Conservation (phyloP, 2,797 vertebrate species). For the Xerus rutilus region DNA sequence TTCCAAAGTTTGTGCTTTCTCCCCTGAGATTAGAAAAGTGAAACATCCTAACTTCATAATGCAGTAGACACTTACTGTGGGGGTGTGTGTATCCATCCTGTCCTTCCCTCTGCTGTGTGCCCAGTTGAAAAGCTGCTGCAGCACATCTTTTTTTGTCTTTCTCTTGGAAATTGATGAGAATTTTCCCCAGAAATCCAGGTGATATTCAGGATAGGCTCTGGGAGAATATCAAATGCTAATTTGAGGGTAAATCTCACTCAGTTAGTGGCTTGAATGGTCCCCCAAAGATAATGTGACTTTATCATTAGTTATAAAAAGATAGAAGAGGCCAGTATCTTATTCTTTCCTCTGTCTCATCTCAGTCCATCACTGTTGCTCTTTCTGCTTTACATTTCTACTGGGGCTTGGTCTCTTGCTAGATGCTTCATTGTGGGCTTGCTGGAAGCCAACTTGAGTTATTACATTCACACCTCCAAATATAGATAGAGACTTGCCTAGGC, state of each 20-base stretch:
- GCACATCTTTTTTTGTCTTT: rapidly evolving
- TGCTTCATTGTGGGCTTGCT: not conserved
- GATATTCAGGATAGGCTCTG: not conserved
- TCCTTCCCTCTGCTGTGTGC: not conserved
- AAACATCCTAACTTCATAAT: not conserved
- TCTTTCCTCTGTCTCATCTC: constrained; percentile 49
- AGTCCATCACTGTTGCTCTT: not conserved
- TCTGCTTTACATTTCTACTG: not conserved
- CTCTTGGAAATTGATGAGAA: constrained; percentile 23
- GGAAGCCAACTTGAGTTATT: not conserved
- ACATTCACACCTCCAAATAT: not conserved
- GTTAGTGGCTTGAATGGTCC: constrained; percentile 22
- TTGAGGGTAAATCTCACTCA: constrained; percentile 48
- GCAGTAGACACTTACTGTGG: not conserved
- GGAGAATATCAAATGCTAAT: constrained; percentile 59
- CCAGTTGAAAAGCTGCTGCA: not conserved
- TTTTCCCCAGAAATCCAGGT: constrained; percentile 49
- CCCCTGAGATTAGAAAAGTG: not conserved
- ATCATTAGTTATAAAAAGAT: constrained; percentile 55
- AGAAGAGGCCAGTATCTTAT: constrained; percentile 21
- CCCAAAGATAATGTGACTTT: constrained; percentile 50
- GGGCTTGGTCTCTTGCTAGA: not conserved
- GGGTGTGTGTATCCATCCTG: too few species aligned
- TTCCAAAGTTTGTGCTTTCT: constrained; percentile 40
- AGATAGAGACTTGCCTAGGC: not conserved